Evolutionary conservation across 2,797 vertebrate species (phyloP), one percentile per base, ranked within the genome.

Genomic region (Betta splendens): DNA sequence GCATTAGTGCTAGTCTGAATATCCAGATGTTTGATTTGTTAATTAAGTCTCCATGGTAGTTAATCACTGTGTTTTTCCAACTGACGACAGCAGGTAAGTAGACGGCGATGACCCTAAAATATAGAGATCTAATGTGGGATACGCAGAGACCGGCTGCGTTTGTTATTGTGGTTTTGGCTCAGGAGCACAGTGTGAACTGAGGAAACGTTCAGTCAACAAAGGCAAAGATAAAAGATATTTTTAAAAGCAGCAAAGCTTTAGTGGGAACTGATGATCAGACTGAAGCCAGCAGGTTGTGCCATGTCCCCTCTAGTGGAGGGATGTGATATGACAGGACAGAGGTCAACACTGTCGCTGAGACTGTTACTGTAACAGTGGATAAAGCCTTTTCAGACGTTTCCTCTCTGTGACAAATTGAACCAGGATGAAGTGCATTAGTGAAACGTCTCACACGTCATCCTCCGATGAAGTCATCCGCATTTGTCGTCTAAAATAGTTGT

Each of bases 21-120:
- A 85, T 83, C 85, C 88, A 89, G 88, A 90, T 89, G 87, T 84
- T 86, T 86, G 77, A 85, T 83, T 82, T 81, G 70, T 87, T 85
- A 87, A 87, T 90, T 85, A 86, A 85, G 75, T 80, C 74, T 87
- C 81, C 51, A 59, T 80, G 70, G 72, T 63, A 66, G 74, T 80
- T 85, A 84, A 85, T 83, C 74, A 74, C 71, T 23, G 43, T 47
- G 50, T 54, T 82, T 76, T 62, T 52, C 52, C 46, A 50, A 75
- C 65, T 75, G 69, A 72, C 65, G 76, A 80, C 84, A 89, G 87
- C 81, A 88, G 82, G 85, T 85, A 81, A 72, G 57, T 42, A 58
- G 29, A 57, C 52, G 60, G 83, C 36, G 61, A 56, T 62, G 75
- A 83, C 72, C 79, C 64, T 59, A 56, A 61, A 66, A 72, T 56